These are phyloP conservation scores for Reinhardtius hippoglossoides DNA, from an alignment of 2,113 vertebrate species.

Conservation along the genomic window DNA sequence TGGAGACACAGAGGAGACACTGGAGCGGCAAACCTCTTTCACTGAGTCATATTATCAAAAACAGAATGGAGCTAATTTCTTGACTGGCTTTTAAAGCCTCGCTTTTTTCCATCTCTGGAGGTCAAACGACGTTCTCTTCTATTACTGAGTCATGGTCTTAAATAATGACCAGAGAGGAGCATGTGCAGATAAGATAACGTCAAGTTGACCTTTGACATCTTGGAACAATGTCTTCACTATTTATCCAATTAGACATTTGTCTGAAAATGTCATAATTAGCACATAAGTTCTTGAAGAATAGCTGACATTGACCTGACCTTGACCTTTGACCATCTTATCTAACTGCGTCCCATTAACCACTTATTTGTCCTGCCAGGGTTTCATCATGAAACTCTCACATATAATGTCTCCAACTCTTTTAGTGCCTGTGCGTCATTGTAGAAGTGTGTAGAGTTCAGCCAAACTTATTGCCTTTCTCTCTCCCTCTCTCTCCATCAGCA, in stretches of 20 bases:
- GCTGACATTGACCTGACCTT: background rate
- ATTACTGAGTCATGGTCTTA: background rate
- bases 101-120: background rate
- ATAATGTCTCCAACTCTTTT: background rate
- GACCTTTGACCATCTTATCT: background rate
- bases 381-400: background rate
- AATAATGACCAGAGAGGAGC: background rate
- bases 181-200: background rate
- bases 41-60: slow-evolving; percentile 11
- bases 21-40: background rate
- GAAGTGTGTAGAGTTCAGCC: background rate
- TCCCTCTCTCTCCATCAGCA: background rate
- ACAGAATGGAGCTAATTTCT: background rate
- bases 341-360: background rate
- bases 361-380: background rate
- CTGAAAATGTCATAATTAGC: background rate
- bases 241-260: background rate
- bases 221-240: background rate
- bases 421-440: background rate
- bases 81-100: background rate
- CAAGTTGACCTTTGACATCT: background rate
- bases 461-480: background rate
- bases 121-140: no score
- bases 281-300: background rate
- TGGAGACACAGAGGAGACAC: background rate